Evolutionary conservation across 2,113 vertebrate genomes (phyloP), one percentile per base, ranked within the genome.

Genomic region (Rhynchomys soricoides): DNA sequence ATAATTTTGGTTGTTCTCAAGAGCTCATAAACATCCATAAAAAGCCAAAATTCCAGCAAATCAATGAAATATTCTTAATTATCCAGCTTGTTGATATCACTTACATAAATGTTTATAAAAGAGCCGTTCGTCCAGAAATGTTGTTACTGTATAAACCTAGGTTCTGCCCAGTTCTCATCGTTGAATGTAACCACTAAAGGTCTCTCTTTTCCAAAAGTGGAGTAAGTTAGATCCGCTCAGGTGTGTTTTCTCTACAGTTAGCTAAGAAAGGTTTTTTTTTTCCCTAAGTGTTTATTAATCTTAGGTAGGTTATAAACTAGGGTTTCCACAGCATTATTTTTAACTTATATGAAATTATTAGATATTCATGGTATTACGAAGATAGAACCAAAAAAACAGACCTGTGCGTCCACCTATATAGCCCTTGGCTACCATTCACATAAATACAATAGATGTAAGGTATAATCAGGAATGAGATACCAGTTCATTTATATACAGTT

Each of bases 301-400:
- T 86, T 43, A 71, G 16, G 3, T 95, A 91, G 66, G 7, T 86
- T 96, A 70, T 78, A 87, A 89, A 93, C 50, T 45, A 64, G 40
- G n/a, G 79, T 89, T 97, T 94, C 52, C 86, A 40, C 21, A 82
- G 31, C 17, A 70, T 81, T 94, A 83, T 75, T 92, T 92, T 40
- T 48, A 70, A 78, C 52, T 95, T 93, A 82, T 73, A 66, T 96
- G 73, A 92, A 96, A 74, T 94, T 96, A 83, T 85, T 85, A 96
- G 50, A 86, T 87, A 91, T 55, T 52, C 0, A 62, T 24, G 37
- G 74, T 79, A 48, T 88, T 96, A 13, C 57, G 89, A 91, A 96
- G 43, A n/a, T 29, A 82, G 48, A 90, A 89, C 52, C n/a, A n/a
- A 88, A 73, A 89, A 55, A 96, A 43, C 95, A 45, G 40, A 83